Base-by-base conservation (phyloP, 2,797 vertebrate genomes). In the Gorsachius magnificus region DNA sequence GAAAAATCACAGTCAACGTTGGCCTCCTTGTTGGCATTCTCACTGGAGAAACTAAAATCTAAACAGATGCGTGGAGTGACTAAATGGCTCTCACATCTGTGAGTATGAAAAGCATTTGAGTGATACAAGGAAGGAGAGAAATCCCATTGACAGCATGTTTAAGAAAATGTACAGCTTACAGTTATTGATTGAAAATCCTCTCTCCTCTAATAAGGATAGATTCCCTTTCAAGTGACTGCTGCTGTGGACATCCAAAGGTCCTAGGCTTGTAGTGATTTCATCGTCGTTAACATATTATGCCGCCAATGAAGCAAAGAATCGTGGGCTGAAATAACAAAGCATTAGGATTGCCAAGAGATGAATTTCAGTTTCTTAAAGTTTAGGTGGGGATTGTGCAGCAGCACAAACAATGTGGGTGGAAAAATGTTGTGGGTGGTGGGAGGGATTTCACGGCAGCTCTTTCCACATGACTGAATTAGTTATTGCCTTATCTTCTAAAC, bases 361-460 rank as follows among this genome's bases (percentile, higher is more conserved):
- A 91, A 96, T 97, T 97, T 97, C 95, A 86, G 87, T 97, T 97
- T 90, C 89, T 93, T 82, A 82, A 95, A 97, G 87, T 97, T 97
- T 97, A 96, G 89, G 84, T 93, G 93, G 96, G 66, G 94, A 91
- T 95, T 96, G 83, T 96, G 80, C 76, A 76, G 92, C 89, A 97
- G 97, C 91, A 95, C 93, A 97, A 97, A 97, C 95, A 97, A 88
- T 82, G 97, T 97, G 95, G 96, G 96, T 91, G 93, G 85, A 94
- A 96, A 93, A 95, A 94, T 95, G 82, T 96, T 88, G 95, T 96
- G 95, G 94, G 97, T 96, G 95, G 94, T 96, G 91, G 95, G 95
- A 96, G 95, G 95, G 95, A 95, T 97, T 96, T 94, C 87, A 81
- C 88, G 83, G 95, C 91, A 96, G 97, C 87, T 93, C 87, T 97